These are phyloP conservation scores for Mythimna vitellina DNA, from an alignment of 2,888 invertebrate species.

Conservation along the genomic window DNA sequence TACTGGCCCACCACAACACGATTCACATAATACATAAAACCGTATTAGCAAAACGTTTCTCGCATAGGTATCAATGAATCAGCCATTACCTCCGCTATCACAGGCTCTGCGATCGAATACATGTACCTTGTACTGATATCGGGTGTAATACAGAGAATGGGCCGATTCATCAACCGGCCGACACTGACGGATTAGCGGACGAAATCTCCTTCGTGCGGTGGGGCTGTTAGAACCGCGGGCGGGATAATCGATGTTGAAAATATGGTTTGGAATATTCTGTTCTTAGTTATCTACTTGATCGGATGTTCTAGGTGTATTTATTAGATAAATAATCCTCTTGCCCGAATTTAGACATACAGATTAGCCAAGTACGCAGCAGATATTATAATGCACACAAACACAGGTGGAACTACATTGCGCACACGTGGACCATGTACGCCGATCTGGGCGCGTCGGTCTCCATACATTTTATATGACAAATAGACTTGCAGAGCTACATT, in stretches of 20 bases:
- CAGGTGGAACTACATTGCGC: no score
- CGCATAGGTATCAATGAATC: constrained; percentile 18
- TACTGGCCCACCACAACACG: no score
- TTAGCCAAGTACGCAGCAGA: no score
- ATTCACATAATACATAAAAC: not conserved
- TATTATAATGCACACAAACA: no score
- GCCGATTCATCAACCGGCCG: constrained; percentile 81
- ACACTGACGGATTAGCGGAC: constrained; percentile 82
- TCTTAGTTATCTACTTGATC: not conserved
- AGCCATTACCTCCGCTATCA: constrained; percentile 39
- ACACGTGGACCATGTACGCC: no score
- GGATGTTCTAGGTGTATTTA: no score
- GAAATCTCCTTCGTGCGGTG: constrained; percentile 56
- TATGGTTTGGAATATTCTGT: not conserved
- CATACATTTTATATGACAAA: no score
- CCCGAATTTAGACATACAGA: no score
- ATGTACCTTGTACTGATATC: constrained; percentile 50
- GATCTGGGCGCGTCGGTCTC: no score
- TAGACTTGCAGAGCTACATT: no score
- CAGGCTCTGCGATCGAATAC: constrained; percentile 51
- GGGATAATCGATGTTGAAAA: constrained; percentile 7
- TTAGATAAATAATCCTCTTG: no score
- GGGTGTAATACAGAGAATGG: constrained; percentile 68
- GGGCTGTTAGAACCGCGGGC: constrained; percentile 51
- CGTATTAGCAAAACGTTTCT: constrained; percentile 22